These are phyloP conservation scores for Mizuhopecten yessoensis DNA, from an alignment of 1,140 invertebrate genomes.

Conservation along the genomic window DNA sequence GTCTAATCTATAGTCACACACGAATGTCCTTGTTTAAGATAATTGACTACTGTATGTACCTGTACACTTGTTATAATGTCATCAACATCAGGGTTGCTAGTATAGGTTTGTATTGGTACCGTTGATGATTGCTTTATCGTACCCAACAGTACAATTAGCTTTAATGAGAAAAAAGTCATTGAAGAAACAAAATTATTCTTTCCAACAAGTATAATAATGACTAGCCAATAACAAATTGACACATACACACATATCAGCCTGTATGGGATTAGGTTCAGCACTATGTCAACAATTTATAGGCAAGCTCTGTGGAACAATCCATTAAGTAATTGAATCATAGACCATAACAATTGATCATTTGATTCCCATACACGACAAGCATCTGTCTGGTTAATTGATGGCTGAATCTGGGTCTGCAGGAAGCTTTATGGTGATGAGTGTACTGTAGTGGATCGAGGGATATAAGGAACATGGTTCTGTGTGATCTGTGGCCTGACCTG, in stretches of 20 bases:
- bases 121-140: not conserved
- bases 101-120: not conserved
- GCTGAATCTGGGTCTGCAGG: not conserved
- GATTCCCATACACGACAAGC: not conserved
- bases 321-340: conserved; percentile 30
- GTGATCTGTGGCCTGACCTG: not conserved
- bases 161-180: not conserved
- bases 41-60: not conserved
- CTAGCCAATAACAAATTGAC: not conserved
- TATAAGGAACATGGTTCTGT: not conserved
- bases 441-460: not conserved
- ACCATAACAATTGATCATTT: conserved; percentile 26
- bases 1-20: too few relatives aligned
- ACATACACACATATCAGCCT: not conserved
- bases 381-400: conserved; percentile 38
- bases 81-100: not conserved
- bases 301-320: not conserved
- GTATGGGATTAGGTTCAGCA: not conserved
- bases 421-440: conserved; percentile 23
- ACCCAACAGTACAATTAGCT: not conserved
- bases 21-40: not conserved
- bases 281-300: not conserved
- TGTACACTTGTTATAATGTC: not conserved
- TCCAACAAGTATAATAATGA: not conserved
- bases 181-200: not conserved